These are phyloP conservation scores for Strigamia crassipes DNA, from an alignment of 2,888 invertebrate genomes.

Conservation along the genomic window DNA sequence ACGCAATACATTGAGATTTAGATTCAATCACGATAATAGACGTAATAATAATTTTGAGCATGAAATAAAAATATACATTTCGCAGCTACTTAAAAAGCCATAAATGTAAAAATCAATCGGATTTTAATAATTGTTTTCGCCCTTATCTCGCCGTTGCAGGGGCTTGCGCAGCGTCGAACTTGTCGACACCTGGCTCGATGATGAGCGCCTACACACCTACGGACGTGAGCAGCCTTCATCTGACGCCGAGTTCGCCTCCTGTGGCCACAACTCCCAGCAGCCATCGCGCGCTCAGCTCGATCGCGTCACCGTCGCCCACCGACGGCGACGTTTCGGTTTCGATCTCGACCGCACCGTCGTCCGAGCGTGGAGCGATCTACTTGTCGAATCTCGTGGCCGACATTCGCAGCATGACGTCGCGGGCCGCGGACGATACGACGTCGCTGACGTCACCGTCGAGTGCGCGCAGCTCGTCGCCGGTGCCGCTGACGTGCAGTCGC, in stretches of 20 bases:
- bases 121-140: not conserved
- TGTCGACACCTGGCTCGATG: slow-evolving; percentile 49
- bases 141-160: not conserved
- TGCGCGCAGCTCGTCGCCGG: not conserved
- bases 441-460: not conserved
- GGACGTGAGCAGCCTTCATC: slow-evolving; percentile 32
- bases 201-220: slow-evolving; percentile 48
- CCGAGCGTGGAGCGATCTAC: not conserved
- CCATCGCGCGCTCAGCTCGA: slow-evolving; percentile 44
- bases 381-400: slow-evolving; percentile 47
- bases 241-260: slow-evolving; percentile 47
- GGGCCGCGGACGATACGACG: slow-evolving; percentile 19
- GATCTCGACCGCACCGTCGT: not conserved
- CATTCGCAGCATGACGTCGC: slow-evolving; percentile 46
- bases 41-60: too few relatives aligned
- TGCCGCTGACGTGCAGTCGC: not conserved
- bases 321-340: not conserved
- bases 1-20: too few relatives aligned
- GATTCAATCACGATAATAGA: too few relatives aligned
- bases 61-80: not conserved
- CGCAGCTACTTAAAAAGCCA: not conserved
- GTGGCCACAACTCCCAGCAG: slow-evolving; percentile 49
- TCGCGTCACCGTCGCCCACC: slow-evolving; percentile 34
- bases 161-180: slow-evolving; percentile 11
- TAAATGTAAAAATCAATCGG: not conserved